Evolutionary conservation across 2,113 vertebrate genomes (phyloP).

Genomic region (Spea multiplicata): DNA sequence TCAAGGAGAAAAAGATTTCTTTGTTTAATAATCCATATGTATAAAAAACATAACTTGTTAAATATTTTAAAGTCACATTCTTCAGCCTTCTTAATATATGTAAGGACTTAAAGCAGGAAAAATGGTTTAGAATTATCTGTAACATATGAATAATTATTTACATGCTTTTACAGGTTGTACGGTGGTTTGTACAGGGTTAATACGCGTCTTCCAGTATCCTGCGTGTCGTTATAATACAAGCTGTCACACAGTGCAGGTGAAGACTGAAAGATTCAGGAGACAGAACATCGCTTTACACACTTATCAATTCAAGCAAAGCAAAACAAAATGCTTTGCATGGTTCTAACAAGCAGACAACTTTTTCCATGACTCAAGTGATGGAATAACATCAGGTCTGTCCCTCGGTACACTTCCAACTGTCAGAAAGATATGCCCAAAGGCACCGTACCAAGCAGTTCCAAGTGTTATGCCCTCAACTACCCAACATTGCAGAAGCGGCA

Average conservation of each 20-base stretch:
- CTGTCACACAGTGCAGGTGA: slow-evolving; percentile 15
- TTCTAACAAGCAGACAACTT: neutral
- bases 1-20: no score
- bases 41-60: no score
- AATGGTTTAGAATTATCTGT: no score
- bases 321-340: slow-evolving; percentile 13
- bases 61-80: no score
- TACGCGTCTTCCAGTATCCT: neutral
- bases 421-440: neutral
- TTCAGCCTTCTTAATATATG: no score
- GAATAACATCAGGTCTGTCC: neutral
- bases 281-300: slow-evolving; percentile 20
- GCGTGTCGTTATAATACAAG: neutral
- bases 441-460: no score
- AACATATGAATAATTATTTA: no score
- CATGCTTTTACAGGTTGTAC: no score
- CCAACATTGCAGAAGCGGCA: no score
- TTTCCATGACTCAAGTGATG: slow-evolving; percentile 35
- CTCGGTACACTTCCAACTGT: neutral
- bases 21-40: no score
- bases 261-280: slow-evolving; percentile 11
- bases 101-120: no score
- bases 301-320: slow-evolving; percentile 23
- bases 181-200: neutral
- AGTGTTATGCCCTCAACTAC: no score